phyloP scores from a whole-genome alignment of 1,140 invertebrate genomes.

The Euwallacea fornicatus region DNA sequence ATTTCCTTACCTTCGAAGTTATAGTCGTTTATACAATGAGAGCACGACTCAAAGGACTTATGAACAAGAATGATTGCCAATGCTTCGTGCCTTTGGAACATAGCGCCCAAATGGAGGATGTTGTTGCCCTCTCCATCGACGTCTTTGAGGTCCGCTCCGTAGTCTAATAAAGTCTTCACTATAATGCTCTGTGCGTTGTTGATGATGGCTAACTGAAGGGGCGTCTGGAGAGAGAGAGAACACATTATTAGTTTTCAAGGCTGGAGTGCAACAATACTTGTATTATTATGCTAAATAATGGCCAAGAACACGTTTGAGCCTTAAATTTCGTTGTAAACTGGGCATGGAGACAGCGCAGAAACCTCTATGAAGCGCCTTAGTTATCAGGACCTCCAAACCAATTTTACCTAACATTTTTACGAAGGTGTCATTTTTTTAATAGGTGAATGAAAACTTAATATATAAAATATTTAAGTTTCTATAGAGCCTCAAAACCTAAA shows the following conservation, averaged over 20 bases:
- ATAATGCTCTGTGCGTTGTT: constrained; percentile 36
- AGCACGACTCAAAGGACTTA: background rate
- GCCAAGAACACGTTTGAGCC: too few relatives aligned
- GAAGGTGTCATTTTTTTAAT: too few relatives aligned
- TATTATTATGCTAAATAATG: too few relatives aligned
- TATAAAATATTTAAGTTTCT: too few relatives aligned
- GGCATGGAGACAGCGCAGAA: too few relatives aligned
- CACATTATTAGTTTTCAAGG: background rate
- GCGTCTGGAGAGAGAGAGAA: constrained; percentile 40
- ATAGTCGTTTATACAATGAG: constrained; percentile 24
- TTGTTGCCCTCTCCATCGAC: constrained; percentile 47
- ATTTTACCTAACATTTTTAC: too few relatives aligned
- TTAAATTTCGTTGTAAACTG: too few relatives aligned
- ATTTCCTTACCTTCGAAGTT: constrained; percentile 36
- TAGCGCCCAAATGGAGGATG: constrained; percentile 43
- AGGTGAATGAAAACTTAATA: too few relatives aligned
- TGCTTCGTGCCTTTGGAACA: constrained; percentile 30
- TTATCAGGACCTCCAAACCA: too few relatives aligned
- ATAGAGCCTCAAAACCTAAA: too few relatives aligned
- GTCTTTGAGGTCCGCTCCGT: constrained; percentile 38
- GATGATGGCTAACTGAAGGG: constrained; percentile 45
- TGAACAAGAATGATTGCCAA: constrained; percentile 34
- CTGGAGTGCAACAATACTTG: too few relatives aligned
- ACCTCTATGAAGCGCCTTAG: too few relatives aligned
- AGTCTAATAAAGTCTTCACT: constrained; percentile 38